A percentile compares a stretch with the other conserved stretches of the same genome.
phyloP scores from a whole-genome alignment of 2,797 vertebrate species.

The Poecilia picta region DNA sequence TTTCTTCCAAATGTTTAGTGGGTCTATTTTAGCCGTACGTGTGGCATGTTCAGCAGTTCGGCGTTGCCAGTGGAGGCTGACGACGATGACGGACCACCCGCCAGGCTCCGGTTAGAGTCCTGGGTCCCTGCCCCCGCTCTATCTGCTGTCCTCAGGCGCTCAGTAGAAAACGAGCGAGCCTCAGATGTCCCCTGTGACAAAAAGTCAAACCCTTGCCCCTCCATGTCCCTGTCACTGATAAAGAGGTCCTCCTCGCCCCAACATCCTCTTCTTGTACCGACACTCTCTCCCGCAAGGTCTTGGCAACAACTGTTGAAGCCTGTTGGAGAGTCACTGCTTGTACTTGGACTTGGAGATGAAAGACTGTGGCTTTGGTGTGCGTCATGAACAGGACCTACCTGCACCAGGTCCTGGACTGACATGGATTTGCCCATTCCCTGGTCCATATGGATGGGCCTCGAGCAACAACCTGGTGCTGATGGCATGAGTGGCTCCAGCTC shows the following conservation, averaged over 20 bases:
- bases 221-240: conserved; percentile 92
- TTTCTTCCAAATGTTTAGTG: conserved; percentile 18
- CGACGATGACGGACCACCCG: conserved; percentile 61
- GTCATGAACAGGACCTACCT: conserved; percentile 79
- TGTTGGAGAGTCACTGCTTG: conserved; percentile 79
- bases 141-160: conserved; percentile 90
- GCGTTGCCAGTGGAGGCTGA: conserved; percentile 79
- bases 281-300: conserved; percentile 56
- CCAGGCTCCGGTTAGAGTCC: conserved; percentile 84
- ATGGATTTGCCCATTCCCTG: conserved; percentile 89
- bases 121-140: conserved; percentile 79
- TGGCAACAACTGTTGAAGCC: conserved; percentile 80
- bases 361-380: conserved; percentile 76
- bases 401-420: conserved; percentile 93
- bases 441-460: conserved; percentile 71
- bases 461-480: conserved; percentile 69
- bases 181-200: conserved; percentile 80
- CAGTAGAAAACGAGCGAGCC: conserved; percentile 82
- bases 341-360: conserved; percentile 74
- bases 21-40: conserved; percentile 91
- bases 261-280: conserved; percentile 65
- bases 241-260: conserved; percentile 95
- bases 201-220: conserved; percentile 84
- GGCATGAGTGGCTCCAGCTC: conserved; percentile 85
- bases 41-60: conserved; percentile 89